Percentiles rank a stretch among this genome's conserved stretches.
These are phyloP conservation scores for Helostoma temminkii DNA, from an alignment of 2,797 vertebrate species.

Conservation along the genomic window DNA sequence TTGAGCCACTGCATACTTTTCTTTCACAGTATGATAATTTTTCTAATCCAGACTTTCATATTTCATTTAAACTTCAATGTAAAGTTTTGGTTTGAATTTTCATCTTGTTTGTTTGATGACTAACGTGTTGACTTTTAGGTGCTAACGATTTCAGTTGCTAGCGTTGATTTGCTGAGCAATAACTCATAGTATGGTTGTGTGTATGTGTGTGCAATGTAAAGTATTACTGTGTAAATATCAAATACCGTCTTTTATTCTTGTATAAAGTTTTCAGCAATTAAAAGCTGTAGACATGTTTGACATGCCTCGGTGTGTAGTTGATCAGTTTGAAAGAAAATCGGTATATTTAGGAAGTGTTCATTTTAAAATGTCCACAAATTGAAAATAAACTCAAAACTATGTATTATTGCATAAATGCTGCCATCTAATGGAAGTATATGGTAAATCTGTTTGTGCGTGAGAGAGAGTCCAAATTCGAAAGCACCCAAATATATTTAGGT, in stretches of 20 bases:
- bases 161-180: slow-evolving; percentile 45
- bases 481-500: neutral
- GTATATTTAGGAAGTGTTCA: too few relatives aligned
- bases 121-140: slow-evolving; percentile 14
- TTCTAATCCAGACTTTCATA: slow-evolving; percentile 60
- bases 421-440: slow-evolving; percentile 35
- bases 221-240: slow-evolving; percentile 83
- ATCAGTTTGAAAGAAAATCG: too few relatives aligned
- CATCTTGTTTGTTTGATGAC: slow-evolving; percentile 19
- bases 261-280: slow-evolving; percentile 74
- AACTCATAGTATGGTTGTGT: slow-evolving; percentile 40
- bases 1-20: slow-evolving; percentile 69
- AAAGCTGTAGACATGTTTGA: slow-evolving; percentile 47
- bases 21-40: slow-evolving; percentile 68
- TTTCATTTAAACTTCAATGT: slow-evolving; percentile 48
- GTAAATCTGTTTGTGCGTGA: too few relatives aligned
- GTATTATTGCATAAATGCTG: neutral
- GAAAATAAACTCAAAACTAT: neutral
- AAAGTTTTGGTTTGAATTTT: slow-evolving; percentile 41
- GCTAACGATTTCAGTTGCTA: slow-evolving; percentile 38
- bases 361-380: neutral
- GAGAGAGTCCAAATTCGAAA: too few relatives aligned
- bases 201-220: slow-evolving; percentile 63
- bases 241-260: slow-evolving; percentile 75
- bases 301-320: neutral